Percentiles rank a stretch among this genome's conserved stretches.
These are phyloP conservation scores for Ornithoptera alexandrae DNA, from an alignment of 2,888 invertebrate genomes.

Conservation along the genomic window DNA sequence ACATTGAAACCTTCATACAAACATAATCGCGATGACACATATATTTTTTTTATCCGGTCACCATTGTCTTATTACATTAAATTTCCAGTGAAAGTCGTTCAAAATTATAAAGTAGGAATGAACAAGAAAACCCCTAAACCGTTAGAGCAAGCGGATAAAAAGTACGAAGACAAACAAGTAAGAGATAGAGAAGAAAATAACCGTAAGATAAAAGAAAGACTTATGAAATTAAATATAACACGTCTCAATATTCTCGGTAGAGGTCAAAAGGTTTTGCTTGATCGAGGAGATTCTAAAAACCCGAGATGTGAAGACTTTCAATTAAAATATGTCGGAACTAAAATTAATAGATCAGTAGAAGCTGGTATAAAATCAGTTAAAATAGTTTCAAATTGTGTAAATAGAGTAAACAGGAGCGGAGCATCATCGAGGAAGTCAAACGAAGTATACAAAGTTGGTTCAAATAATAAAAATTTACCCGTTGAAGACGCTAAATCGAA, in stretches of 20 bases:
- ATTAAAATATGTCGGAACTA: constrained; percentile 14
- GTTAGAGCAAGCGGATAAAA: constrained; percentile 18
- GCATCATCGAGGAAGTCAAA: neutral
- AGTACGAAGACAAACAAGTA: constrained; percentile 2
- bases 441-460: neutral
- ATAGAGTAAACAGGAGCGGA: neutral
- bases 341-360: constrained; percentile 12
- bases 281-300: constrained; percentile 19
- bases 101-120: constrained; percentile 17
- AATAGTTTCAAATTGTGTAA: neutral
- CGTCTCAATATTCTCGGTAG: neutral
- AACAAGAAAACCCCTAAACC: constrained; percentile 16
- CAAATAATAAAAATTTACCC: constrained; percentile 1
- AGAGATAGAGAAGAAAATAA: constrained; percentile 8
- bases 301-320: neutral
- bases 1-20: constrained; percentile 8
- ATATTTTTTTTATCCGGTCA: constrained; percentile 1
- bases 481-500: constrained; percentile 1
- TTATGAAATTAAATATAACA: neutral
- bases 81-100: constrained; percentile 15
- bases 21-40: neutral
- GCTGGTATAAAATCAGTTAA: neutral
- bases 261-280: constrained; percentile 13
- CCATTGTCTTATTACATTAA: constrained; percentile 1
- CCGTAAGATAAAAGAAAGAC: constrained; percentile 5